Evolutionary conservation across 1,140 invertebrate genomes (phyloP).

Genomic region (Plodia interpunctella): DNA sequence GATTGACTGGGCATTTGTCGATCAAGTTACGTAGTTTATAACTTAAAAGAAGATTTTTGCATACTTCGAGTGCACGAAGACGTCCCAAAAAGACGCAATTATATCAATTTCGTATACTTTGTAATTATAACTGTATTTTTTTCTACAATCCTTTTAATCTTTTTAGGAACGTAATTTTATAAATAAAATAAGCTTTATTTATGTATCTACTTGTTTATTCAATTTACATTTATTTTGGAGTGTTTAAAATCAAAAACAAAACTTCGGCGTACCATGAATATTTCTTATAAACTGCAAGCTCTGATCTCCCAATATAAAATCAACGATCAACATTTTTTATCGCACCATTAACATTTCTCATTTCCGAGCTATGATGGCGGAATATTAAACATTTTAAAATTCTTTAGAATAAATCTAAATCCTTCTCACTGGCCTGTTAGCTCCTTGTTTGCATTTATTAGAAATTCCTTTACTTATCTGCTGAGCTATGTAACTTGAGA

Average conservation of each 20-base stretch:
- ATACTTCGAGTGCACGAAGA: too few species aligned
- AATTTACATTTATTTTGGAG: too few species aligned
- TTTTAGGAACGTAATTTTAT: too few species aligned
- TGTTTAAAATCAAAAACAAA: too few species aligned
- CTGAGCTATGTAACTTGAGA: neutral
- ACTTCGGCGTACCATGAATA: neutral
- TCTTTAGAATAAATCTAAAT: slow-evolving; percentile 47
- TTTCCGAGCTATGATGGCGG: slow-evolving; percentile 14
- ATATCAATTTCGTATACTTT: too few species aligned
- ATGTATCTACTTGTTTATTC: too few species aligned
- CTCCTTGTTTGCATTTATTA: slow-evolving; percentile 43
- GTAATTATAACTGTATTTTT: neutral
- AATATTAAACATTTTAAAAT: slow-evolving; percentile 37
- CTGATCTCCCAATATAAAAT: slow-evolving; percentile 6
- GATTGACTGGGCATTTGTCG: neutral
- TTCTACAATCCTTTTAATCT: too few species aligned
- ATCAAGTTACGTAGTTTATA: neutral
- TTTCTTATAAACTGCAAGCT: neutral
- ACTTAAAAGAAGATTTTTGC: too few species aligned
- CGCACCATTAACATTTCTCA: slow-evolving; percentile 5
- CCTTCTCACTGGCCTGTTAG: slow-evolving; percentile 30
- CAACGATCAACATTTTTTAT: slow-evolving; percentile 4
- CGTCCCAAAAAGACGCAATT: too few species aligned
- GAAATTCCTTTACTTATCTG: slow-evolving; percentile 28
- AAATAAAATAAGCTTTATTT: too few species aligned